These are phyloP conservation scores for Epistrophe grossulariae DNA, from an alignment of 2,888 invertebrate species.

Conservation along the genomic window DNA sequence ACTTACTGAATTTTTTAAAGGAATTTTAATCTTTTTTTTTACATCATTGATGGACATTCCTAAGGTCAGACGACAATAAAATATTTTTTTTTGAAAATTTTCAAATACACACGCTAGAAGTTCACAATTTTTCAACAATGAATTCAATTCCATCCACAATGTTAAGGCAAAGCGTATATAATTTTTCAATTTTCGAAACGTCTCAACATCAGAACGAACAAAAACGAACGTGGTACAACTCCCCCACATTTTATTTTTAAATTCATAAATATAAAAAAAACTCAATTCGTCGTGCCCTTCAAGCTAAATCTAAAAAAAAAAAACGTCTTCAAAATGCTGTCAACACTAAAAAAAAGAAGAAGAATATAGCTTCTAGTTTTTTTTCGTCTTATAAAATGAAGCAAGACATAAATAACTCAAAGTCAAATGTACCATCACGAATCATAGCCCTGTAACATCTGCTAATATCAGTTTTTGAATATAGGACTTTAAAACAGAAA, in stretches of 20 bases:
- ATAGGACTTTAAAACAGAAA: not conserved
- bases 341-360: constrained; percentile 29
- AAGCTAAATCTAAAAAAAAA: constrained; percentile 28
- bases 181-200: not conserved
- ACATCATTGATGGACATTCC: constrained; percentile 6
- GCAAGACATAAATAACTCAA: constrained; percentile 30
- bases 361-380: constrained; percentile 27
- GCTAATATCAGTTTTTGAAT: constrained; percentile 11
- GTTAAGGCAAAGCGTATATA: constrained; percentile 23
- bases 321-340: constrained; percentile 40
- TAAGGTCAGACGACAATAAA: constrained; percentile 39
- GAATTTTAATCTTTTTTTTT: constrained; percentile 15
- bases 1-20: not conserved
- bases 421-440: not conserved
- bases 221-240: constrained; percentile 1
- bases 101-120: not conserved
- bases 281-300: constrained; percentile 55
- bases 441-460: constrained; percentile 27
- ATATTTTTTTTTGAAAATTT: not conserved
- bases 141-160: constrained; percentile 4
- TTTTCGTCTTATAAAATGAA: not conserved
- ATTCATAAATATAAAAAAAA: constrained; percentile 10
- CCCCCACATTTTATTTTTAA: constrained; percentile 29
- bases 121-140: constrained; percentile 10
- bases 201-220: not conserved